Base-by-base conservation (phyloP, 2,797 vertebrate genomes). In the Thalassophryne amazonica region DNA sequence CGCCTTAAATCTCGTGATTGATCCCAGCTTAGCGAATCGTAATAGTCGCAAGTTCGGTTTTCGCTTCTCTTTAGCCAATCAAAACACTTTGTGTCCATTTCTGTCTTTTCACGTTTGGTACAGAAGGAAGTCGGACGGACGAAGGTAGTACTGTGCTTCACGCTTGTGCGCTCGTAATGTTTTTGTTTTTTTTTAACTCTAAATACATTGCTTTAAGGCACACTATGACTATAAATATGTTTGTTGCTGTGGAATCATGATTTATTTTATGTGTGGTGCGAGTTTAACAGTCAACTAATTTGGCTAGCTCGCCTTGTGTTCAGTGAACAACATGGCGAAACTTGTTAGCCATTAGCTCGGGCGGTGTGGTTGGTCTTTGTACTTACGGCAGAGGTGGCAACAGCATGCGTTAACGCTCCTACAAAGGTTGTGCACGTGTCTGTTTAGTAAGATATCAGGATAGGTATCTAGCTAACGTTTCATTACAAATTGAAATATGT, bases 251-350 rank as follows among this genome's bases (percentile, higher is more conserved):
- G 0, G 2, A 2, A 7, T 1, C 18, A 2, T 16, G 13, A 0
- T 1, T 23, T 8, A 1, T 2, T 5, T 0, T 8, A 7, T 36
- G 11, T 15, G 2, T 3, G 3, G 1, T n/a, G n/a, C 4, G 30
- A 7, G 13, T 41, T 19, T 48, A 23, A 7, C 18, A 42, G 56
- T 49, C 68, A 62, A 52, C 66, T 52, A 36, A 34, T 45, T 63
- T 52, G 19, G 23, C 23, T 70, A 49, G 38, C 55, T 45, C 29
- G 43, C 24, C 50, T 67, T 53, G 22, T 56, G 60, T 66, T 60
- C 22, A 39, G 29, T 16, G 29, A 50, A 66, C 81, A 88, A 86
- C 78, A 88, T 88, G 86, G 86, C 86, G 85, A 86, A 63, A 68
- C 45, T 60, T 61, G 74, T 59, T 52, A 58, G 29, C 60, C 1